phyloP scores from a whole-genome alignment of 2,888 invertebrate genomes.

The Drosophila kambysellisi region DNA sequence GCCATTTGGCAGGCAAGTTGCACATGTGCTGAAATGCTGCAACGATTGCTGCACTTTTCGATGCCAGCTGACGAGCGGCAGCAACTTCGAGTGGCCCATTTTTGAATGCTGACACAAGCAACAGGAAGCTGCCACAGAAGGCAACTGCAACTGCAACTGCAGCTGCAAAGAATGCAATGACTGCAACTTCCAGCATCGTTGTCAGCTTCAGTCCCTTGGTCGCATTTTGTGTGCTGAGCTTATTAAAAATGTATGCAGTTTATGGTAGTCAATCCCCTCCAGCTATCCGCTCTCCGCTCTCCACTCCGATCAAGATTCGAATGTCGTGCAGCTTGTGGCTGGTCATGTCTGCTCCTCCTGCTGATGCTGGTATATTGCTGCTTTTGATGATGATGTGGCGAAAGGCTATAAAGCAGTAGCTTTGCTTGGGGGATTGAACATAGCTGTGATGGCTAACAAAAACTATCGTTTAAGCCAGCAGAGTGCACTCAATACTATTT shows the following conservation, averaged over 20 bases:
- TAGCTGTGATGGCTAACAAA: slow-evolving; percentile 29
- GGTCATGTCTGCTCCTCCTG: slow-evolving; percentile 27
- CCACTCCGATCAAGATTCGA: background rate
- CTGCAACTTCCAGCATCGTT: slow-evolving; percentile 14
- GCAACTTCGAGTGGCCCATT: slow-evolving; percentile 45
- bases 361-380: slow-evolving; percentile 16
- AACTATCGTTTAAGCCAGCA: slow-evolving; percentile 27
- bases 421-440: slow-evolving; percentile 40
- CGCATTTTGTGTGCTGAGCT: slow-evolving; percentile 58
- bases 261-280: slow-evolving; percentile 40
- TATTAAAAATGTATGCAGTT: slow-evolving; percentile 76
- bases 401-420: slow-evolving; percentile 62
- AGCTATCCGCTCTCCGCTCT: background rate
- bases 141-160: slow-evolving; percentile 1
- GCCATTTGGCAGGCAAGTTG: slow-evolving; percentile 43
- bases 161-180: slow-evolving; percentile 8
- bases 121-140: slow-evolving; percentile 6
- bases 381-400: slow-evolving; percentile 60
- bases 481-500: slow-evolving; percentile 11
- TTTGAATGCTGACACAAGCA: slow-evolving; percentile 38
- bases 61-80: slow-evolving; percentile 16
- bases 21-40: slow-evolving; percentile 46
- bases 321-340: slow-evolving; percentile 43
- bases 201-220: slow-evolving; percentile 46
- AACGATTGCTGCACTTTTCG: slow-evolving; percentile 35